Evolutionary conservation across 2,888 invertebrate species (phyloP), one percentile per base, ranked within the genome.

Genomic region (Cephonodes hylas): DNA sequence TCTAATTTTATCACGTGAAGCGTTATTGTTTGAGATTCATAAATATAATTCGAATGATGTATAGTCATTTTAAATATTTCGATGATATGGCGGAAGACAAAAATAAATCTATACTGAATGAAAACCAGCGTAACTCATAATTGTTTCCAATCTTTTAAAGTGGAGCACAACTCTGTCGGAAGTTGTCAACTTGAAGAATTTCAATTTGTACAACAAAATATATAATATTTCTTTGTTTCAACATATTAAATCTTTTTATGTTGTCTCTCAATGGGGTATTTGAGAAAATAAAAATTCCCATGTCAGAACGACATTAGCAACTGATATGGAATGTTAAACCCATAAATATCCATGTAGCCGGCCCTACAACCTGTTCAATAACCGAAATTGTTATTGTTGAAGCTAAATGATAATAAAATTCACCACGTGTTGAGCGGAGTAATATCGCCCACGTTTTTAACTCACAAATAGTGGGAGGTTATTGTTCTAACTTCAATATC

Each of bases 401-500:
- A 57, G 8, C 22, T 7, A 10, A 58, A 58, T 25, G 13, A 42
- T n/a, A 58, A 58, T 42, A 22, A 25, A 42, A 20, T 15, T 27
- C 44, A 59, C 31, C 27, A 65, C 62, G 65, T 65, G 62, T 66
- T 58, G 63, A 66, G 42, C 57, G 63, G 61, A 46, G 58, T 66
- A 65, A 56, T 59, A 48, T 66, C 74, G 71, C 76, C 72, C 72
- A 77, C 76, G 71, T 61, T 66, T 64, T 58, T 63, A 63, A 66
- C 66, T 64, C 64, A 62, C 64, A 64, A 72, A 70, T 63, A 70
- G 74, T 78, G 64, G 72, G 79, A 75, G 79, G 75, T 76, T 79
- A 81, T 83, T 82, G 79, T 82, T 80, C 75, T 65, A 67, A 67
- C 72, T 71, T 74, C 72, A 70, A 73, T 70, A 77, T 76, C 71